These are phyloP conservation scores for Caenorhabditis macrosperma DNA, from an alignment of 2,888 invertebrate species.

Conservation along the genomic window DNA sequence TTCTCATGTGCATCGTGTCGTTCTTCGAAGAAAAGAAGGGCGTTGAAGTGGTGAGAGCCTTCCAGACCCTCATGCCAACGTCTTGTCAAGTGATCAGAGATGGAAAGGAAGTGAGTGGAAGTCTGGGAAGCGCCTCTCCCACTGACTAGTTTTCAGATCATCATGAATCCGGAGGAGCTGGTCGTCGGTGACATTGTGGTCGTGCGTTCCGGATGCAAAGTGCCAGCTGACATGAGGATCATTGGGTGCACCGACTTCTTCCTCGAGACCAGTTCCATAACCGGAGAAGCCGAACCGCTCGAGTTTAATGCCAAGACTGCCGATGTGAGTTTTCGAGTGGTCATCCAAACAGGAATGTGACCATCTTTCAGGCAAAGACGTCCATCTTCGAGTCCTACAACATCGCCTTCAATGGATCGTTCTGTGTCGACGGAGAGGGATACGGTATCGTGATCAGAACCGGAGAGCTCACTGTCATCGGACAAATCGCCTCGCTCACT, in stretches of 20 bases:
- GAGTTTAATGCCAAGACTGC: conserved; percentile 71
- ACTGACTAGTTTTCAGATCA: conserved; percentile 18
- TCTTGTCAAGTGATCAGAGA: conserved; percentile 71
- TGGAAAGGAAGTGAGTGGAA: conserved; percentile 61
- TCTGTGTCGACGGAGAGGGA: conserved; percentile 76
- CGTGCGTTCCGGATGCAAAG: conserved; percentile 69
- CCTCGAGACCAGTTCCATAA: conserved; percentile 74
- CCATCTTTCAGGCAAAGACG: no score
- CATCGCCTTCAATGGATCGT: conserved; percentile 70
- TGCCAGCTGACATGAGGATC: conserved; percentile 72
- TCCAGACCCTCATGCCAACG: conserved; percentile 70
- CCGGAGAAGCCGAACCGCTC: conserved; percentile 74
- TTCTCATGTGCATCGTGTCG: conserved; percentile 73
- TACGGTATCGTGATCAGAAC: conserved; percentile 73
- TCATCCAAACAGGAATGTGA: no score
- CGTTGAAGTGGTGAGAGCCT: conserved; percentile 70
- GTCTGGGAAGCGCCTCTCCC: neutral
- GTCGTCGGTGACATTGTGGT: conserved; percentile 74
- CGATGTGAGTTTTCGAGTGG: no score
- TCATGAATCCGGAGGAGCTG: conserved; percentile 70
- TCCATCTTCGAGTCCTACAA: conserved; percentile 69
- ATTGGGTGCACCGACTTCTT: conserved; percentile 69
- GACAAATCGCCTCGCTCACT: conserved; percentile 69
- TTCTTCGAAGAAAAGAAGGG: conserved; percentile 74
- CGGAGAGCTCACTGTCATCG: conserved; percentile 70